phyloP scores from a whole-genome alignment of 1,140 invertebrate genomes.

The Piezodorus guildinii region DNA sequence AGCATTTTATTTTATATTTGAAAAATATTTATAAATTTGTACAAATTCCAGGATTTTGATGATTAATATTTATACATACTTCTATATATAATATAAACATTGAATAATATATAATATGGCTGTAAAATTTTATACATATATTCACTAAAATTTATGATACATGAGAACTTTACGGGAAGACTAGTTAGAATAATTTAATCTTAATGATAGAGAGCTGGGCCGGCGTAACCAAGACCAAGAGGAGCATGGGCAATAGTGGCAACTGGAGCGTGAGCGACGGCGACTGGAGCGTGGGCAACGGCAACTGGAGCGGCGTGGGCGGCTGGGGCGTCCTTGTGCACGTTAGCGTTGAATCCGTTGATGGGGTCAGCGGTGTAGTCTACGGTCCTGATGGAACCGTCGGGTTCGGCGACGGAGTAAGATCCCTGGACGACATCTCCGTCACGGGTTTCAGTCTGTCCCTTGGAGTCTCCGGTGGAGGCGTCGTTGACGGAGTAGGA shows the following conservation, averaged over 20 bases:
- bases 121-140: too few species aligned
- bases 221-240: too few species aligned
- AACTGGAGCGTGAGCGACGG: conserved; percentile 24
- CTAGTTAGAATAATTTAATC: too few species aligned
- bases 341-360: conserved; percentile 36
- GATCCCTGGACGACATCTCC: conserved; percentile 37
- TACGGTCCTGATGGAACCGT: conserved; percentile 37
- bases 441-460: conserved; percentile 23
- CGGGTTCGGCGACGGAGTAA: conserved; percentile 36
- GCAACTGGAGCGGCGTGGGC: conserved; percentile 21
- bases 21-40: too few species aligned
- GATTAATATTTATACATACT: too few species aligned
- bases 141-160: too few species aligned
- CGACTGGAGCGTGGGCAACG: conserved; percentile 26
- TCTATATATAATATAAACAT: too few species aligned
- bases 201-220: too few species aligned
- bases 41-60: too few species aligned
- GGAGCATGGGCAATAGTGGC: not conserved
- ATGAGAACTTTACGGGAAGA: too few species aligned
- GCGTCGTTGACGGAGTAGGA: conserved; percentile 24
- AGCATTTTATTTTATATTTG: too few species aligned
- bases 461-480: conserved; percentile 26
- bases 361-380: conserved; percentile 36
- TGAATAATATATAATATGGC: too few species aligned
- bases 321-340: conserved; percentile 26